These are phyloP conservation scores for Mohoua ochrocephala DNA, from an alignment of 2,113 vertebrate genomes.

Conservation along the genomic window DNA sequence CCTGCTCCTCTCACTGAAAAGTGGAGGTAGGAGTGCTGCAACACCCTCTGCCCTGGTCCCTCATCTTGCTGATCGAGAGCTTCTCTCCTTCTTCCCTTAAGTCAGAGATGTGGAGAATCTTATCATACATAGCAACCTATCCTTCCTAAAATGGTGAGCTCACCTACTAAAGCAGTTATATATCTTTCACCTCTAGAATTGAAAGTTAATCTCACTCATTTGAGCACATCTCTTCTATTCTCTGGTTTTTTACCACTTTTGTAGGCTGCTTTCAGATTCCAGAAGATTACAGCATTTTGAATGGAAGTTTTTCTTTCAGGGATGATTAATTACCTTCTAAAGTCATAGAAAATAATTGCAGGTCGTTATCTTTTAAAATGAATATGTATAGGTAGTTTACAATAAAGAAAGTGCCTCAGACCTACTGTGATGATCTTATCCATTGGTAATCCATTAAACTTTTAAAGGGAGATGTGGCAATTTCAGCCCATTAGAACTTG, in stretches of 20 bases:
- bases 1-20: not conserved
- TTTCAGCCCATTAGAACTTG: not conserved
- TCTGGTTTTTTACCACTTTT: not conserved
- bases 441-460: not conserved
- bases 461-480: not conserved
- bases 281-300: not conserved
- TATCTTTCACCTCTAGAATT: not conserved
- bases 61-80: rapidly evolving
- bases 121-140: not conserved
- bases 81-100: not conserved
- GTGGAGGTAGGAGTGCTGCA: not conserved
- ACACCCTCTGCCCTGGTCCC: not conserved
- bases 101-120: not conserved
- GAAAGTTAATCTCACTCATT: not conserved
- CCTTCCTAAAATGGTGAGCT: not conserved
- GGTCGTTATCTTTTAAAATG: not conserved
- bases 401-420: not conserved
- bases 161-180: not conserved
- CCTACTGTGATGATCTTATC: not conserved
- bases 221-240: not conserved
- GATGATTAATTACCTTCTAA: not conserved
- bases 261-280: not conserved
- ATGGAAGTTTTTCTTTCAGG: not conserved
- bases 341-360: not conserved
- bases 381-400: not conserved